Percentiles rank a stretch among this genome's conserved stretches.
Evolutionary conservation across 2,113 vertebrate genomes (phyloP).

Genomic region (Laterallus jamaicensis): DNA sequence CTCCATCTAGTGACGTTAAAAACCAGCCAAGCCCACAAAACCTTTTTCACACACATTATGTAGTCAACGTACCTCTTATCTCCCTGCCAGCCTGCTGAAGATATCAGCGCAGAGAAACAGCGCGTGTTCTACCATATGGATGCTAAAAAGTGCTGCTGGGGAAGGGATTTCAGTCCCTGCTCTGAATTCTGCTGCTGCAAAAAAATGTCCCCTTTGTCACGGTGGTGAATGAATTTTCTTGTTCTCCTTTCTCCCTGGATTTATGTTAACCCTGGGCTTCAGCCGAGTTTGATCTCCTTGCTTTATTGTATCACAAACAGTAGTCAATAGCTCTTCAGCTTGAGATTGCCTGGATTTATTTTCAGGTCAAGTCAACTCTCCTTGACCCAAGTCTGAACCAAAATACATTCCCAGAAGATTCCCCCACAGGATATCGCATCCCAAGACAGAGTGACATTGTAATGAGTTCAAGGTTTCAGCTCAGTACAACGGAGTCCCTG

Average conservation of each 20-base stretch:
- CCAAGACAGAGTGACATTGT: slow-evolving; percentile 60
- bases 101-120: not conserved
- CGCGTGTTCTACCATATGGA: not conserved
- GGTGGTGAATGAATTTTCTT: slow-evolving; percentile 53
- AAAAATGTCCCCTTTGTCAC: slow-evolving; percentile 54
- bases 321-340: slow-evolving; percentile 67
- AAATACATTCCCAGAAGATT: slow-evolving; percentile 63
- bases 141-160: not conserved
- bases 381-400: slow-evolving; percentile 63
- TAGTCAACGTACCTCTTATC: not conserved
- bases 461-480: slow-evolving; percentile 43
- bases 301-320: slow-evolving; percentile 66
- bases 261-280: slow-evolving; percentile 45
- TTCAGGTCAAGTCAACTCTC: slow-evolving; percentile 68
- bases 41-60: not conserved
- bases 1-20: slow-evolving; percentile 31
- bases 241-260: slow-evolving; percentile 52
- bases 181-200: slow-evolving; percentile 9
- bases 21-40: not conserved
- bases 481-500: slow-evolving; percentile 15
- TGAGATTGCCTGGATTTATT: slow-evolving; percentile 60
- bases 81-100: not conserved
- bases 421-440: slow-evolving; percentile 16
- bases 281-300: slow-evolving; percentile 41
- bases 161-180: not conserved